Base-by-base conservation (phyloP, 2,797 vertebrate genomes). In the Hirundo rustica region DNA sequence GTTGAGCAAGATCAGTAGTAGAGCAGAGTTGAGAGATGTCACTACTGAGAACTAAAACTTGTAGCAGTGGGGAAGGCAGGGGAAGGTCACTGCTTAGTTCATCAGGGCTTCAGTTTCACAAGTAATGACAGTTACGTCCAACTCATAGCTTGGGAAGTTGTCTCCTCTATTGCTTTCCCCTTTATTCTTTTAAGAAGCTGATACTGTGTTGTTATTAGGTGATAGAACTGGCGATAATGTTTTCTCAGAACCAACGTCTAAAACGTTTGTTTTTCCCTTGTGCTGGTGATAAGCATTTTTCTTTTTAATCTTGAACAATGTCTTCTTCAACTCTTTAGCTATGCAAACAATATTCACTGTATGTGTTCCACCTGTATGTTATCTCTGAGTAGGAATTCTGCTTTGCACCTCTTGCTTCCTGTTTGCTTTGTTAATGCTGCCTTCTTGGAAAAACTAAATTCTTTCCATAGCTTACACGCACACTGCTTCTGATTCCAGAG, bases 381-480 rank as follows among this genome's bases (percentile, higher is more conserved):
- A 42, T 51, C 20, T 48, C 38, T 30, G 50, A 83, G 30, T 22
- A 55, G n/a, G 40, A n/a, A 7, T 64, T 86, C 58, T 60, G 34
- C n/a, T 58, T 2, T 16, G 45, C 14, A 29, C 40, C 48, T 92
- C 50, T 32, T 74, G 50, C 51, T 72, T 92, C 38, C 47, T 5
- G 3, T 47, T 55, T 32, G 27, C 8, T 48, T 73, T 61, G 34
- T 76, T 57, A 22, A 40, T 61, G 6, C 18, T 65, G 60, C 60
- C 47, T 73, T 42, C 19, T 48, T 80, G 55, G 30, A 72, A 26
- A 86, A 32, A n/a, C 25, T 62, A 20, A 65, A 42, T 70, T 34
- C 16, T 66, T 87, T 40, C 40, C 34, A 16, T 16, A 38, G 26
- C 22, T 80, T 5, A 23, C 9, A 11, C 0, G 3, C 3, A 1